Base-by-base conservation (phyloP, 2,888 invertebrate genomes). In the Slavum lentiscoides region DNA sequence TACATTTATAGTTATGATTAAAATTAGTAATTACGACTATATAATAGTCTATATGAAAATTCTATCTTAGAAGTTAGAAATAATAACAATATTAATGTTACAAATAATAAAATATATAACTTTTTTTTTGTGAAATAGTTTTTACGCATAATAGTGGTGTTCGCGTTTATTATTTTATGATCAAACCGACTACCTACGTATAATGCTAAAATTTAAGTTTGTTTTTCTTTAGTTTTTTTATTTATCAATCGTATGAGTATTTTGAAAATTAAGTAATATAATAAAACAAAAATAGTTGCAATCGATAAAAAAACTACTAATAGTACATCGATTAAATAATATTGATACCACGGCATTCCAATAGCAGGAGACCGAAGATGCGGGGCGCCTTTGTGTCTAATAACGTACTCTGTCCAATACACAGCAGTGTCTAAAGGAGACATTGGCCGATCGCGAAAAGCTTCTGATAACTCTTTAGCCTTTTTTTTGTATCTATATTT, bases 401-500 rank as follows among this genome's bases (percentile, higher is more conserved):
- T 85, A 0, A 91, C 89, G 83, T 91, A 90, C 85, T 91, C 91
- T 73, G 90, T 88, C 91, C 91, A 91, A 86, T 90, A 91, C 0
- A 90, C 86, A 0, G 90, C 90, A 39, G 89, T 89, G 49, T 91
- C 90, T 82, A 91, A 84, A 0, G 91, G 89, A 21, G 88, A 87
- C 84, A 89, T 85, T 0, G 89, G 90, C 39, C 91, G 87, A 84
- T 91, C 91, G 21, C 83, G 83, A 82, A 84, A 85, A 0, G 82
- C 73, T 30, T 80, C 82, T 8, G 84, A 84, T n/a, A 84, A 66
- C 21, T 74, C 72, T 69, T 80, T 70, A 11, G 84, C 84, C 37
- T 82, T 83, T 66, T 82, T 70, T 49, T 76, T 82, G 83, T 84
- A 85, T 21, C 85, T 85, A 82, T 39, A 37, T 61, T 30, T n/a